Base-by-base conservation (phyloP, 1,140 invertebrate genomes). In the Heliothis subflexa region DNA sequence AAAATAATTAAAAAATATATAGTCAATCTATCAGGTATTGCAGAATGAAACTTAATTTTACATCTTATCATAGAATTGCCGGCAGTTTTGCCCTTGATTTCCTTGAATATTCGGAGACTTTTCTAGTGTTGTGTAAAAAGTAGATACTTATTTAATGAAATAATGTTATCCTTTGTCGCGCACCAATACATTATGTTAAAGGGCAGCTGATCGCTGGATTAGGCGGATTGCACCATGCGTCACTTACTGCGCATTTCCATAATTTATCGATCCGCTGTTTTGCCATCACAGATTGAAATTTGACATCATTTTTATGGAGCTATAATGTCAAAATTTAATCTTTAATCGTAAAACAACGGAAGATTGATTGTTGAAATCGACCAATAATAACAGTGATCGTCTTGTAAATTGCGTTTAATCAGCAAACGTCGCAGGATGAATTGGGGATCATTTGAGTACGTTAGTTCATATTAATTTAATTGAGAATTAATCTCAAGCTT, bases 181-280 rank as follows among this genome's bases (percentile, higher is more conserved):
- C 28, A 73, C 33, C 40, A 59, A 14, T 55, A 71, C 14, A 12
- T 73, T 45, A 14, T 21, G 61, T 45, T 64, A 57, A 59, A 74
- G 12, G 71, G 71, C 71, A 74, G 71, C 71, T 74, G n/a, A n/a
- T 14, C 0, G 54, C 40, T 57, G 54, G 7, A 28, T 49, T 11
- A 25, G 71, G 71, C 71, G 55, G 71, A 45, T 49, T 61, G 57
- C 55, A 74, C 71, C 40, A 47, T 61, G 71, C 18, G 28, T 18
- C 3, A 57, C 14, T 72, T 47, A 2, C 21, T 25, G 21, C 21
- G 21, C 0, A 25, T 25, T 25, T 25, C 21, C 2, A 25, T 25
- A 25, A 25, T 2, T 2, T 25, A 25, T 25, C 21, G 0, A 25
- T 25, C 21, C 21, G 2, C 2, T 25, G 21, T 25, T 25, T 25